Conservation (phyloP, 2,888 invertebrate genomes). For the Cheiracanthium punctorium region DNA sequence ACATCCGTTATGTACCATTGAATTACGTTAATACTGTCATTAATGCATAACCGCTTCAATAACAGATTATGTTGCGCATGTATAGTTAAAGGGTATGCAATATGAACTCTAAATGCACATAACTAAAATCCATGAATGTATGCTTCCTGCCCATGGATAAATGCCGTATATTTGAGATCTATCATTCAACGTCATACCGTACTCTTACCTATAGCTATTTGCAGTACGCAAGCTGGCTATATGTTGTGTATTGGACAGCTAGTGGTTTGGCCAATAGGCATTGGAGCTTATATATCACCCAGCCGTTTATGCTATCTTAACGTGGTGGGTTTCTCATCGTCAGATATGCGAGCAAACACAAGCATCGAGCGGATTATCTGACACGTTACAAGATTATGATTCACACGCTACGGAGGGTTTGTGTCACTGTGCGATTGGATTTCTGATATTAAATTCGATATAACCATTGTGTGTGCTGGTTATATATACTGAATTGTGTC, state of each 20-base stretch:
- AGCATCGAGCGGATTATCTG: slow-evolving; percentile 66
- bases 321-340: slow-evolving; percentile 28
- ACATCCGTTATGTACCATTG: no score
- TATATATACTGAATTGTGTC: no score
- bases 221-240: background rate
- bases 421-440: background rate
- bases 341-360: slow-evolving; percentile 43
- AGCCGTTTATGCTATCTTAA: slow-evolving; percentile 45
- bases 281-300: slow-evolving; percentile 44
- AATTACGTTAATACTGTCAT: no score
- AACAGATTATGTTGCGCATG: no score
- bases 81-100: no score
- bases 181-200: background rate
- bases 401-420: slow-evolving; percentile 36
- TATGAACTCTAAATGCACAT: no score
- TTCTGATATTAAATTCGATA: background rate
- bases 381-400: slow-evolving; percentile 62
- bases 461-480: background rate
- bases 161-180: no score
- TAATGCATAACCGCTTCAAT: no score
- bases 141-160: no score
- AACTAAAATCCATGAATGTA: no score
- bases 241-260: background rate
- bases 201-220: slow-evolving; percentile 3
- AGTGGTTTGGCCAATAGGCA: background rate